phyloP scores from a whole-genome alignment of 2,888 invertebrate species.

The Cataglyphis altisquamis region DNA sequence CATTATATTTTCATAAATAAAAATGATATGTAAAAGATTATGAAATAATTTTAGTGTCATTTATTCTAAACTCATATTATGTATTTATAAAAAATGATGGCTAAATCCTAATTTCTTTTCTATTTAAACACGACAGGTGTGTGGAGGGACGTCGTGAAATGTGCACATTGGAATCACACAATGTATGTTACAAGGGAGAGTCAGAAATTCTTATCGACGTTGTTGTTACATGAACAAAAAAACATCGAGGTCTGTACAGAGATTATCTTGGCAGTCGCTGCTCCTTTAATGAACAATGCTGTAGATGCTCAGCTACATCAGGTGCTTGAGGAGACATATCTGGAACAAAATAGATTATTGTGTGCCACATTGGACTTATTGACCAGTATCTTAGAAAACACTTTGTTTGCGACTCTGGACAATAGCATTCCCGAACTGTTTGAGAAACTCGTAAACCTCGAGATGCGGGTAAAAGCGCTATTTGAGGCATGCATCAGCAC shows the following conservation, averaged over 20 bases:
- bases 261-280: conserved; percentile 88
- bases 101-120: conserved; percentile 26
- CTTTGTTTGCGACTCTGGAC: conserved; percentile 78
- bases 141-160: conserved; percentile 90
- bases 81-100: not conserved
- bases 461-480: conserved; percentile 80
- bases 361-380: conserved; percentile 81
- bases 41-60: not conserved
- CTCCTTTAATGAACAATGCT: conserved; percentile 88
- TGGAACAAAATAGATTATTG: conserved; percentile 84
- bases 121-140: conserved; percentile 86
- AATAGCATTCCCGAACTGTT: conserved; percentile 81
- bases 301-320: conserved; percentile 83
- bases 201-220: conserved; percentile 88
- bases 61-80: not conserved
- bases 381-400: conserved; percentile 81
- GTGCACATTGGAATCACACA: conserved; percentile 90
- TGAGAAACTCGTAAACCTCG: conserved; percentile 79
- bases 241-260: conserved; percentile 86
- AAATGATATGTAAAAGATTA: not conserved
- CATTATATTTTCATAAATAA: not conserved
- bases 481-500: conserved; percentile 84
- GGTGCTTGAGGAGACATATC: conserved; percentile 85
- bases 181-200: conserved; percentile 91
- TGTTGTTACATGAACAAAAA: conserved; percentile 78